Conservation (phyloP, 2,888 invertebrate species). For the Buathra laborator region DNA sequence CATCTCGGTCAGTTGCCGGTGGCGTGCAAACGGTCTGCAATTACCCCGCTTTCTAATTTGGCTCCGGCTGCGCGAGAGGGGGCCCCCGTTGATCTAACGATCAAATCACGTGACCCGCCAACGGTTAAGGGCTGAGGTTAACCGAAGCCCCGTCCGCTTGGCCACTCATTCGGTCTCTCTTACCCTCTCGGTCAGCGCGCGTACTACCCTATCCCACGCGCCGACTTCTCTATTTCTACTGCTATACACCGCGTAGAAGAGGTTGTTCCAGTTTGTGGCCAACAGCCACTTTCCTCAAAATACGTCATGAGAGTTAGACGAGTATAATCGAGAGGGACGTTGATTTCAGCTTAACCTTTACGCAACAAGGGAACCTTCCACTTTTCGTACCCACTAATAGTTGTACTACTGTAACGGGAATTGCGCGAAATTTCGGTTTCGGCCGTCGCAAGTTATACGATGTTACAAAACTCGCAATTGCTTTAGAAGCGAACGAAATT, state of each 20-base stretch:
- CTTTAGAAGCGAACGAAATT: background rate
- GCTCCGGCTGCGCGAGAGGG: conserved; percentile 72
- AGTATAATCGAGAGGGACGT: conserved; percentile 51
- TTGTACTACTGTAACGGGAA: background rate
- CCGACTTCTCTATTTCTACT: conserved; percentile 26
- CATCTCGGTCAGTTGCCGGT: conserved; percentile 79
- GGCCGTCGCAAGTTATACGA: background rate
- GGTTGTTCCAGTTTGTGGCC: conserved; percentile 48
- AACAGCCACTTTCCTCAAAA: conserved; percentile 58
- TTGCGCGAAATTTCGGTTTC: background rate
- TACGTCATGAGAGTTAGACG: conserved; percentile 54
- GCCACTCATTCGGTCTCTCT: conserved; percentile 33
- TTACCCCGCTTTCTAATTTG: conserved; percentile 82
- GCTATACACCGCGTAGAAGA: conserved; percentile 11
- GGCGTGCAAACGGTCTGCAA: conserved; percentile 82
- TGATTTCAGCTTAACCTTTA: conserved; percentile 29
- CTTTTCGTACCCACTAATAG: conserved; percentile 12
- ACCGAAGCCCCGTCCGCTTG: conserved; percentile 64
- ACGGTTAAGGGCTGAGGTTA: conserved; percentile 74
- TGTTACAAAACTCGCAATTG: background rate
- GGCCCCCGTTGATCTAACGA: conserved; percentile 78
- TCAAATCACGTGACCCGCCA: conserved; percentile 80
- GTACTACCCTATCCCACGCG: conserved; percentile 30
- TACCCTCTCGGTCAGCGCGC: conserved; percentile 31
- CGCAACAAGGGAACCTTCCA: conserved; percentile 25